A percentile compares a stretch with the other conserved stretches of the same genome.
phyloP scores from a whole-genome alignment of 2,888 invertebrate genomes.

The Eupithecia abbreviata region DNA sequence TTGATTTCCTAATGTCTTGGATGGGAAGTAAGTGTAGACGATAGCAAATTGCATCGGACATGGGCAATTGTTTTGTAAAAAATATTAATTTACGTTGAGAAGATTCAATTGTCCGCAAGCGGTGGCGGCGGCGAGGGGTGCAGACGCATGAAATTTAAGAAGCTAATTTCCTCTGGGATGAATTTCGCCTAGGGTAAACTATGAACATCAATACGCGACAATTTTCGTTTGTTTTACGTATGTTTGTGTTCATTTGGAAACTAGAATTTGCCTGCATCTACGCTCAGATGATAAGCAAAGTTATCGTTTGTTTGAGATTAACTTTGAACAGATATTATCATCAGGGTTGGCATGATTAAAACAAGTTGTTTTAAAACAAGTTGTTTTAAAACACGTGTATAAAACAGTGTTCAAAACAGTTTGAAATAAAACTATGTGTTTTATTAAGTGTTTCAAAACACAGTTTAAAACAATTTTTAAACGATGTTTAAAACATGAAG shows the following conservation, averaged over 20 bases:
- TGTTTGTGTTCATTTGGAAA: constrained; percentile 5
- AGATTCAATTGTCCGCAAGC: constrained; percentile 69
- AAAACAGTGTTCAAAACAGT: too few species aligned
- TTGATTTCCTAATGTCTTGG: constrained; percentile 31
- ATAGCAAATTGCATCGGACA: constrained; percentile 58
- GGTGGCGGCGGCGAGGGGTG: constrained; percentile 37
- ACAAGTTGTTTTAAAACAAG: too few species aligned
- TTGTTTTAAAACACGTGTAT: too few species aligned
- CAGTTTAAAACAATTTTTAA: too few species aligned
- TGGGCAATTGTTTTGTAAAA: constrained; percentile 65
- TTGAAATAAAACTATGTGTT: too few species aligned
- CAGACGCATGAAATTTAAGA: constrained; percentile 70
- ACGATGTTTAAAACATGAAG: too few species aligned
- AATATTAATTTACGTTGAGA: constrained; percentile 68
- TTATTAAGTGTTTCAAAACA: too few species aligned
- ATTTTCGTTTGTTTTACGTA: constrained; percentile 20
- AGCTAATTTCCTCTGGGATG: constrained; percentile 76
- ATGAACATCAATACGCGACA: constrained; percentile 51
- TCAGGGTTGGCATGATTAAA: too few species aligned
- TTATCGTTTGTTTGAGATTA: background rate
- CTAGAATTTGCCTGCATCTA: background rate
- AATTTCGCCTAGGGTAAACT: constrained; percentile 63
- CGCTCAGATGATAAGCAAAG: background rate
- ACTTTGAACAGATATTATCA: background rate
- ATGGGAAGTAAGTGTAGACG: constrained; percentile 46